Evolutionary conservation across 2,113 vertebrate species (phyloP).

Genomic region (Malurus alboscapulatus): DNA sequence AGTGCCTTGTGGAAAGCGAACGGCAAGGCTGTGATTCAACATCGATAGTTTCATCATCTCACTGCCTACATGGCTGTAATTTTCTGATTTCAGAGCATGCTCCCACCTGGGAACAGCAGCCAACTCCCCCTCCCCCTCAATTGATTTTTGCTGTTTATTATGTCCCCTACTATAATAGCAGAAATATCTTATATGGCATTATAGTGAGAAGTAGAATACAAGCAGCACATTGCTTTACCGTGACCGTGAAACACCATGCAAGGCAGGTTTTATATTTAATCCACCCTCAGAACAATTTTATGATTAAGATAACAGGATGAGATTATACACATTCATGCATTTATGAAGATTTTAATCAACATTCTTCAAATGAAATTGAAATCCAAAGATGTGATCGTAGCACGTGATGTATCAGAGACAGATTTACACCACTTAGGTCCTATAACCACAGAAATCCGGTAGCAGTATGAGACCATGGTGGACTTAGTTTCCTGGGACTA

Average conservation of each 20-base stretch:
- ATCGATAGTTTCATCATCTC: neutral
- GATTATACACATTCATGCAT: neutral
- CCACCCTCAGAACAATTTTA: neutral
- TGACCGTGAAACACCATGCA: neutral
- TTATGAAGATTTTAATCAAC: neutral
- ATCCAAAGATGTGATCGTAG: neutral
- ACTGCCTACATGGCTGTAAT: neutral
- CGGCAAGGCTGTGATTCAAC: neutral
- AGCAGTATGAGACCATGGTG: neutral
- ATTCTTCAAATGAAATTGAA: neutral
- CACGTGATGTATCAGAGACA: neutral
- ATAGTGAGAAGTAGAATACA: neutral
- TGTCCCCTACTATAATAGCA: neutral
- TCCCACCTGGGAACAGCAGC: neutral
- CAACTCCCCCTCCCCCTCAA: neutral
- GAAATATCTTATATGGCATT: neutral
- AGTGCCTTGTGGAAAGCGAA: constrained; percentile 2
- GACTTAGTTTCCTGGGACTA: neutral
- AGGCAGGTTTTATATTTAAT: neutral
- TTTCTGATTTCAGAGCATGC: constrained; percentile 48
- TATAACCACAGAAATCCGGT: neutral
- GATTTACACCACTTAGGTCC: neutral
- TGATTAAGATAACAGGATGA: neutral
- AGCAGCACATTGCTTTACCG: neutral
- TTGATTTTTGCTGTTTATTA: constrained; percentile 54